Evolutionary conservation across 2,113 vertebrate species (phyloP), one percentile per base, ranked within the genome.

Genomic region (Oncorhynchus tshawytscha): DNA sequence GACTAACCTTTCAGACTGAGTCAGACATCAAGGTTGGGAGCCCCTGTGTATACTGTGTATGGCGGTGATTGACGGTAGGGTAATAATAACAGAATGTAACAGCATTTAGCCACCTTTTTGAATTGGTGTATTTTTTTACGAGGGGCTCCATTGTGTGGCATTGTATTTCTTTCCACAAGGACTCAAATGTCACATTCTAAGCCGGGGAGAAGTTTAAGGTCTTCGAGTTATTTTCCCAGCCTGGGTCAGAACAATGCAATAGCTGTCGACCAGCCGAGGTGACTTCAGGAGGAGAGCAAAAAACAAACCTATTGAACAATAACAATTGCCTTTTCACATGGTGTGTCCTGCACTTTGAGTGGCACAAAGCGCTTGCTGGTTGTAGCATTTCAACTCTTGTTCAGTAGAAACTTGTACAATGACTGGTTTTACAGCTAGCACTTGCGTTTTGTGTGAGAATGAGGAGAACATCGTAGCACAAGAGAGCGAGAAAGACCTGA

Each of bases 1-100:
- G n/a, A 72, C 51, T 69, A 49, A 69, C 66, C 70, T 72, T 76
- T 76, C 15, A 25, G 22, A 76, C 39, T 54, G 25, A 25, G 48
- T 67, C 67, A 64, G 18, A 29, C 16, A 15, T 6, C 39, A 69
- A 65, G 3, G 18, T 24, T 66, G 66, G 4, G 5, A 71, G 65
- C 39, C 49, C 22, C 27, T 81, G 54, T 78, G 72, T 67, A 73
- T 4, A 8, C 71, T 73, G 31, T 59, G 24, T 20, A 54, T n/a
- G 48, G 39, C 8, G 3, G 25, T 57, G 25, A 76, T n/a, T 75
- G 29, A 69, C 31, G 25, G 71, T 22, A 45, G 22, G 27, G 51
- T 20, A 67, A 70, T 45, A 45, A 45, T 45, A 39, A 70, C 18
- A 76, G 2, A 12, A 45, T 45, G 39, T 45, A 45, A 54, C 31